Base-by-base conservation (phyloP, 1,140 invertebrate genomes). In the Temnothorax nylanderi region DNA sequence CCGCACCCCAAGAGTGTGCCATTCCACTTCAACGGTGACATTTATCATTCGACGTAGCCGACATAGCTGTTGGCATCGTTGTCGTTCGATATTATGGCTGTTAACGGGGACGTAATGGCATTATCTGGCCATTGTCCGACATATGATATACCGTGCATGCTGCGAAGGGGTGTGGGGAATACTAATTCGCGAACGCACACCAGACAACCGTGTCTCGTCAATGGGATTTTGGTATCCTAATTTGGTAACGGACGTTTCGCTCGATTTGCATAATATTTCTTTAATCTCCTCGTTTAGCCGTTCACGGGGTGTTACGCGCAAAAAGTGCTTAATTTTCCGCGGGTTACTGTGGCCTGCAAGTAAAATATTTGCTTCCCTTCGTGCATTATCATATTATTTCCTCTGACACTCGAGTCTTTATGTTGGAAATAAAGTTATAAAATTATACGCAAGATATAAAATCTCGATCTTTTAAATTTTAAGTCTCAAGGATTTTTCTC, bases 31-130 rank as follows among this genome's bases (percentile, higher is more conserved):
- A 91, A 87, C 90, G 80, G 74, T 86, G 89, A 93, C 92, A 93
- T 94, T 94, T 93, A 93, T 94, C 93, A 94, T 93, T 92, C 88
- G 80, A 86, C 82, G 41, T 67, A 85, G 87, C 64, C 71, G 80
- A 81, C 71, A 51, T 86, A 81, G 81, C 65, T 88, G 89, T 87
- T 89, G 77, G 85, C 81, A 86, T 88, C 89, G 86, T 92, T 92
- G 82, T 91, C 90, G 89, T 86, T 87, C 90, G 89, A 92, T 92
- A 90, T 91, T 91, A 91, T 91, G 89, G 88, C 90, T 92, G 91
- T 93, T 93, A 92, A 93, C 93, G 92, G 81, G 89, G 87, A 90
- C 88, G 90, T 93, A 93, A 93, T 93, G 78, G 90, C 89, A 91
- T 92, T 93, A 92, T 94, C 91, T 87, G 71, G 78, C 81, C 72